Evolutionary conservation across 2,888 invertebrate species (phyloP), one percentile per base, ranked within the genome.

Genomic region (Lepetodrilus schrolli): DNA sequence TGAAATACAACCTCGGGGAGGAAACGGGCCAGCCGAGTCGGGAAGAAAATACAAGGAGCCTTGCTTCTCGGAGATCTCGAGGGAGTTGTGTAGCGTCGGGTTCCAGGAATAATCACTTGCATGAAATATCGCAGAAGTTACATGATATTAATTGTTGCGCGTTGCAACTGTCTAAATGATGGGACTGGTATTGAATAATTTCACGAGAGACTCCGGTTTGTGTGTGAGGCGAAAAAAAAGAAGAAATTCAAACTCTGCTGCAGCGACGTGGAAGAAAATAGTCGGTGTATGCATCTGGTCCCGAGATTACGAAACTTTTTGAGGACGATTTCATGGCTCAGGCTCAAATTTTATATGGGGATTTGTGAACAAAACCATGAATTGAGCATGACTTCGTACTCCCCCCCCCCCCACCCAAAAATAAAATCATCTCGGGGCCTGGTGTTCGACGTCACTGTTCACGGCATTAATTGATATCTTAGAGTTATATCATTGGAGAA

Each of bases 1-100:
- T 58, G 58, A 58, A 30, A 30, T 58, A 58, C 58, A 26, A 30
- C 58, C 58, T 30, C 5, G 2, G 58, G 58, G 58, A 58, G 58
- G 58, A 58, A 58, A 30, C 30, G 26, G 17, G 30, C 30, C n/a
- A 58, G 58, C 13, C 58, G 34, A 58, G 17, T 8, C 26, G 26
- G 10, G 58, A 17, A 58, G 58, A 58, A 58, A 58, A 58, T 58
- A 58, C 30, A 30, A 3, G 26, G 58, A 17, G 17, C 58, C 17
- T 58, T 58, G 26, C 34, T 58, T 34, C 34, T 58, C 30, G 30
- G 34, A n/a, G 26, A 13, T 30, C 7, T 23, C n/a, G n/a, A 30
- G 26, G 23, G 58, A 58, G 17, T 30, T 30, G 7, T 34, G 34
- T 1, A 26, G 34, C 30, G 34, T 58, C 1, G 17, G 30, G 8